A percentile compares a stretch with the other conserved stretches of the same genome.
phyloP scores from a whole-genome alignment of 1,140 invertebrate genomes.

The Drosophila biarmipes region DNA sequence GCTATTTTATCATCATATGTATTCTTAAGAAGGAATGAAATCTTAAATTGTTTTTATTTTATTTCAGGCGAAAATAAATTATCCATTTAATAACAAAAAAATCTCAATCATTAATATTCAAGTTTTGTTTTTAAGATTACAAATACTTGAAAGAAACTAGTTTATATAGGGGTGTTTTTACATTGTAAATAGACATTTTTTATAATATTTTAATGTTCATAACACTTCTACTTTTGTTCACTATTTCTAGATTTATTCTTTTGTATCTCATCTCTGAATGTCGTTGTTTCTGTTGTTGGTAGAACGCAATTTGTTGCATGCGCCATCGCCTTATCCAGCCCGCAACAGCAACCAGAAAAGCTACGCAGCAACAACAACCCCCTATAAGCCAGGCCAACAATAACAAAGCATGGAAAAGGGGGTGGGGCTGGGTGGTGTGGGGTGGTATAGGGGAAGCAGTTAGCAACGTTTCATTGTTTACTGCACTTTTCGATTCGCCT shows the following conservation, averaged over 20 bases:
- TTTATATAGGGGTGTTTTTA: no score
- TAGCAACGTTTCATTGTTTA: constrained; percentile 46
- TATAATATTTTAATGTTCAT: no score
- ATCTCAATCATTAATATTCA: no score
- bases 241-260: neutral
- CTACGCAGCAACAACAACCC: constrained; percentile 36
- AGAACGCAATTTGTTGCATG: constrained; percentile 60
- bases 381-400: constrained; percentile 28
- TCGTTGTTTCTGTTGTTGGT: constrained; percentile 19
- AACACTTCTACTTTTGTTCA: neutral
- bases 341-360: constrained; percentile 16
- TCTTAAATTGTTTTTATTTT: no score
- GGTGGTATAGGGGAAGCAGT: neutral
- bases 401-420: constrained; percentile 12
- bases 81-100: no score
- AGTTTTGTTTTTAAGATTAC: no score
- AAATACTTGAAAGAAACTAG: no score
- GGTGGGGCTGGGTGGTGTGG: neutral
- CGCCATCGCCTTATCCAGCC: constrained; percentile 29
- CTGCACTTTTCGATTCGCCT: constrained; percentile 33
- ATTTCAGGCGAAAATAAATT: no score
- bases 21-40: neutral
- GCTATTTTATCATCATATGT: neutral
- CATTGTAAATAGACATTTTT: no score
- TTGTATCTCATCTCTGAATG: constrained; percentile 3